Evolutionary conservation across 2,113 vertebrate species (phyloP).

Genomic region (Chaenogobius annularis): DNA sequence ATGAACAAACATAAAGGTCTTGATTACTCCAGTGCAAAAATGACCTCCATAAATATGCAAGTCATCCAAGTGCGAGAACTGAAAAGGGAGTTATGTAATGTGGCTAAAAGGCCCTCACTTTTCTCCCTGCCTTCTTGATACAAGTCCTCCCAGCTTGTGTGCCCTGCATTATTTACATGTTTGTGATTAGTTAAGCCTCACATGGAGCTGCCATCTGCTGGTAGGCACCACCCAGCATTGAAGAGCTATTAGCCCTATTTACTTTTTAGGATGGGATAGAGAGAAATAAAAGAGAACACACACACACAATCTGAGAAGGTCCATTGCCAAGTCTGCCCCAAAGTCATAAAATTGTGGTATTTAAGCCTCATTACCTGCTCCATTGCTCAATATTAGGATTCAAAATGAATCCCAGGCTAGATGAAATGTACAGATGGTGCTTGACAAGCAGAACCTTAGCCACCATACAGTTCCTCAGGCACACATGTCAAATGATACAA

Average conservation of each 20-base stretch:
- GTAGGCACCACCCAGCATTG: constrained; percentile 50
- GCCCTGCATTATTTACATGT: constrained; percentile 76
- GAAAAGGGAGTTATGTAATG: constrained; percentile 16
- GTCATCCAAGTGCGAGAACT: constrained; percentile 49
- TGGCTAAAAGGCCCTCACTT: constrained; percentile 24
- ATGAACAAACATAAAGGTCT: constrained; percentile 54
- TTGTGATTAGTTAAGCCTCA: constrained; percentile 71
- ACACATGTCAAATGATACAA: neutral
- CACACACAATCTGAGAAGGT: constrained; percentile 26
- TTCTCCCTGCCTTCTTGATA: constrained; percentile 29
- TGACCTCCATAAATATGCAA: constrained; percentile 67
- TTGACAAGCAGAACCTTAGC: constrained; percentile 7
- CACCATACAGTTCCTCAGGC: neutral
- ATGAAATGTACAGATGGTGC: constrained; percentile 48
- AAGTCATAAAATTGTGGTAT: constrained; percentile 52
- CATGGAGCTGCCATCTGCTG: constrained; percentile 68
- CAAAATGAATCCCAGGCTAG: constrained; percentile 37
- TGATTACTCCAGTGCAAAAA: constrained; percentile 53
- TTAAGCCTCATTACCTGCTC: constrained; percentile 55
- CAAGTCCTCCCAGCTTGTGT: constrained; percentile 45
- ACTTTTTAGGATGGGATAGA: constrained; percentile 39
- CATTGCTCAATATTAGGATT: constrained; percentile 41
- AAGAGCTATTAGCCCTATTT: constrained; percentile 56
- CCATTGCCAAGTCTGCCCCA: constrained; percentile 17
- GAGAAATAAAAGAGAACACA: constrained; percentile 28